A percentile compares a stretch with the other conserved stretches of the same genome.
Evolutionary conservation across 2,888 invertebrate genomes (phyloP).

Genomic region (Phlogophora meticulosa): DNA sequence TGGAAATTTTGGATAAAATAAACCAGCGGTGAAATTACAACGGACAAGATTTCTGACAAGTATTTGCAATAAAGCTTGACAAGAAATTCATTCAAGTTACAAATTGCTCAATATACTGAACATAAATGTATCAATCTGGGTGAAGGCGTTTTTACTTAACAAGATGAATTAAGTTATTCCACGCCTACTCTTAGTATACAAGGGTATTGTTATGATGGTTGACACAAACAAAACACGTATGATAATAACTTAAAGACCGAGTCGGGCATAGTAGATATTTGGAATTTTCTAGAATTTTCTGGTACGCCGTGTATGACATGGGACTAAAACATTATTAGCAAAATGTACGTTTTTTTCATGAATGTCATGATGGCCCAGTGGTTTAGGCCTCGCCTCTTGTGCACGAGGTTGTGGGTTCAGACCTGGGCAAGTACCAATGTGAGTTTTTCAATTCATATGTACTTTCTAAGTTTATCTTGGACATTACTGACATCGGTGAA

Average conservation of each 20-base stretch:
- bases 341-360: too few relatives aligned
- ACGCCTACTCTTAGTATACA: constrained; percentile 3
- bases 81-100: constrained; percentile 8
- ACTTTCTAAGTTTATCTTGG: too few relatives aligned
- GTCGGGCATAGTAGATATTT: background rate
- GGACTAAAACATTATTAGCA: too few relatives aligned
- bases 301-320: too few relatives aligned
- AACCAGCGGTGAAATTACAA: background rate
- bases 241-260: too few relatives aligned
- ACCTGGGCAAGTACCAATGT: too few relatives aligned
- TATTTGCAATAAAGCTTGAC: background rate
- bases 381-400: too few relatives aligned
- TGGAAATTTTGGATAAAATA: background rate
- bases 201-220: background rate
- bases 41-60: background rate
- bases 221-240: constrained; percentile 2
- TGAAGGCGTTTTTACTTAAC: constrained; percentile 38
- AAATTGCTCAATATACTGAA: background rate
- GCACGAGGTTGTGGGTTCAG: too few relatives aligned
- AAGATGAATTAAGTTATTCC: constrained; percentile 19
- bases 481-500: too few relatives aligned
- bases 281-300: background rate
- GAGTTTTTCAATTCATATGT: too few relatives aligned
- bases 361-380: too few relatives aligned
- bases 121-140: constrained; percentile 17